These are phyloP conservation scores for Monoplex corrugatus DNA, from an alignment of 2,888 invertebrate genomes.

Conservation along the genomic window DNA sequence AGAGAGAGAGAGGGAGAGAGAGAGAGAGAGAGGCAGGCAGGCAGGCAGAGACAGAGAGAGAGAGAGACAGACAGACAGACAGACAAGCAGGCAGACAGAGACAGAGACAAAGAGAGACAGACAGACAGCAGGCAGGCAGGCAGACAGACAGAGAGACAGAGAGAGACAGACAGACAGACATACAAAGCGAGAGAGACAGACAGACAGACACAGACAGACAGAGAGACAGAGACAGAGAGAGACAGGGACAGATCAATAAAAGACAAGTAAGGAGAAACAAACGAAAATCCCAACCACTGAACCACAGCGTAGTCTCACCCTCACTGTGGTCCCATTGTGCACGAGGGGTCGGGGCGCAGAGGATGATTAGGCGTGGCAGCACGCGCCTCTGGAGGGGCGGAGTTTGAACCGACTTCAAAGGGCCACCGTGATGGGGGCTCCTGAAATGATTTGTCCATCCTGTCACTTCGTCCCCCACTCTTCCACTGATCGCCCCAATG, in stretches of 20 bases:
- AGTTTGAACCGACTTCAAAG: conserved; percentile 40
- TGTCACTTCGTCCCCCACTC: conserved; percentile 18
- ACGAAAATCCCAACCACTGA: background rate
- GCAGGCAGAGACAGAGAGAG: background rate
- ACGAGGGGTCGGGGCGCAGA: background rate
- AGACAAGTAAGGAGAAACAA: background rate
- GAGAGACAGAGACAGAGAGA: conserved; percentile 8
- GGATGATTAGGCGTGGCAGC: conserved; percentile 22
- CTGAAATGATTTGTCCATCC: conserved; percentile 38
- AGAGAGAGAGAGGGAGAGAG: background rate
- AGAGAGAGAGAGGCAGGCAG: background rate
- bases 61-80: conserved; percentile 1
- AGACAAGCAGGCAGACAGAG: background rate
- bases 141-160: background rate
- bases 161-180: conserved; percentile 4
- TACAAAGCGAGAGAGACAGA: conserved; percentile 28
- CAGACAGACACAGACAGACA: conserved; percentile 35
- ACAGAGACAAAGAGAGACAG: background rate
- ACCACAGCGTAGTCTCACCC: background rate
- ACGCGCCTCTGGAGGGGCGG: conserved; percentile 38
- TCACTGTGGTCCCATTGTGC: background rate
- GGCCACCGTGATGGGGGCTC: conserved; percentile 6
- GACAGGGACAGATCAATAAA: background rate
- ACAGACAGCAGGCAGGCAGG: background rate
- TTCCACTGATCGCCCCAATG: conserved; percentile 35